Percentiles rank a stretch among this genome's conserved stretches.
Conservation (phyloP, 2,888 invertebrate species). For the Leptura quadrifasciata region DNA sequence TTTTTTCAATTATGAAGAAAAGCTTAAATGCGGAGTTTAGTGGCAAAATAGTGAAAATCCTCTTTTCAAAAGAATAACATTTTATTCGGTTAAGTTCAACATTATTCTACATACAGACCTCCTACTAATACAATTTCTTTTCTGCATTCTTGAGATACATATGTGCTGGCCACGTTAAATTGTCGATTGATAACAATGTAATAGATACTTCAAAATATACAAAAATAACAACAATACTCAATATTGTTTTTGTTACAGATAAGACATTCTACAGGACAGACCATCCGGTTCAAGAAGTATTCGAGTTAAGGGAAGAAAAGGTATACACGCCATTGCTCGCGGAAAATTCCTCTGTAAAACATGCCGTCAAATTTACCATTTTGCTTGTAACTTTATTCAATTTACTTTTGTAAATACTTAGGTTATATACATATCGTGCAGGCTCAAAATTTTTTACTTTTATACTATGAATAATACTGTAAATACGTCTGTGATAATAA, state of each 20-base stretch:
- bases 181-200: too few species aligned
- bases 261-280: constrained; percentile 50
- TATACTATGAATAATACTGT: constrained; percentile 51
- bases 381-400: constrained; percentile 48
- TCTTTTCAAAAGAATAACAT: too few species aligned
- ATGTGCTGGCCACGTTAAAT: too few species aligned
- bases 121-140: too few species aligned
- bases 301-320: constrained; percentile 66
- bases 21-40: too few species aligned
- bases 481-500: constrained; percentile 64
- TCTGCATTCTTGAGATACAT: too few species aligned
- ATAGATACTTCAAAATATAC: too few species aligned
- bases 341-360: constrained; percentile 62
- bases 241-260: constrained; percentile 43
- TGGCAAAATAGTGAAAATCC: too few species aligned
- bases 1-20: too few species aligned
- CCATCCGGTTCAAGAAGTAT: constrained; percentile 40
- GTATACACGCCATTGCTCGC: constrained; percentile 70
- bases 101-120: too few species aligned
- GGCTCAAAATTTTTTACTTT: constrained; percentile 55
- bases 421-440: constrained; percentile 52
- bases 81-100: too few species aligned
- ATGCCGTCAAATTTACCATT: constrained; percentile 45
- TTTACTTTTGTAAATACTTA: constrained; percentile 63
- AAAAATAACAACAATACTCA: too few species aligned